Conservation (phyloP, 2,888 invertebrate species). For the Globia sparganii region DNA sequence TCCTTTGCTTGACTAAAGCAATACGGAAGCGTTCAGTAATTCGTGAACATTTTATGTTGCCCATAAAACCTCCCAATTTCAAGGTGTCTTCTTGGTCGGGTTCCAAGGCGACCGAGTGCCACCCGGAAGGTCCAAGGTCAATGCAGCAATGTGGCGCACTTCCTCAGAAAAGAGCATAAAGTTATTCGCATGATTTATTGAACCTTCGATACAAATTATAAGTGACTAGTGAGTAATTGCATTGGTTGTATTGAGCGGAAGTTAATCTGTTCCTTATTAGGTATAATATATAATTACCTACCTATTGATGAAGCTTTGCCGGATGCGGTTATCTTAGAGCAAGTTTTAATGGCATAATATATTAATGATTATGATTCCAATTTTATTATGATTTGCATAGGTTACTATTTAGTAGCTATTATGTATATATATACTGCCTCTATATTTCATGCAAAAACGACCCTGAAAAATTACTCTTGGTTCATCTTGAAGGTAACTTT, state of each 20-base stretch:
- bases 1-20: constrained; percentile 40
- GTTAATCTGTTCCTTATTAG: constrained; percentile 35
- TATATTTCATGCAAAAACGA: constrained; percentile 1
- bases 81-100: constrained; percentile 52
- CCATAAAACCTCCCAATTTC: constrained; percentile 55
- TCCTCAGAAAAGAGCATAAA: constrained; percentile 34
- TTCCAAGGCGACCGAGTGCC: constrained; percentile 59
- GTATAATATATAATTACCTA: constrained; percentile 6
- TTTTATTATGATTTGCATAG: not conserved
- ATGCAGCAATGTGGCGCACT: constrained; percentile 36
- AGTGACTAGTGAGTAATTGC: constrained; percentile 35
- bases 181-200: constrained; percentile 48
- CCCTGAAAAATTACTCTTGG: not conserved
- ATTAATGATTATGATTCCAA: not conserved
- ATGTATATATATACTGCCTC: not conserved
- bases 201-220: constrained; percentile 31
- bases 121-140: constrained; percentile 64
- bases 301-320: constrained; percentile 8
- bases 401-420: not conserved
- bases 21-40: constrained; percentile 56
- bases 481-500: not conserved
- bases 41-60: constrained; percentile 50
- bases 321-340: constrained; percentile 12
- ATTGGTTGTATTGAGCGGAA: constrained; percentile 43
- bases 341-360: constrained; percentile 1